Evolutionary conservation across 2,113 vertebrate species (phyloP).

Genomic region (Cichladusa arquata): DNA sequence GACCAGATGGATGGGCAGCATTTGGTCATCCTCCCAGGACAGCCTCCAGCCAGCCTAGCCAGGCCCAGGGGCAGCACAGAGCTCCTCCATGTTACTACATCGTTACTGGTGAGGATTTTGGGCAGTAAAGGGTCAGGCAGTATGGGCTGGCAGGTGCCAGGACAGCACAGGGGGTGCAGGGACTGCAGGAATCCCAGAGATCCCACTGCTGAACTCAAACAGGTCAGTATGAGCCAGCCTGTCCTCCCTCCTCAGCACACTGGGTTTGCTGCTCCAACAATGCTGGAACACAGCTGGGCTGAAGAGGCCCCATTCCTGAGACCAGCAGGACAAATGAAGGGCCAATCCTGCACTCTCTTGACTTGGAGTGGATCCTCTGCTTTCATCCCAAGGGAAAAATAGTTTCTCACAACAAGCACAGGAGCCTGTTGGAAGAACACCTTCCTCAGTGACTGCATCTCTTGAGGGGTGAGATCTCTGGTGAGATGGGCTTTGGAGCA

Average conservation of each 20-base stretch:
- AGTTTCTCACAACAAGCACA: not conserved
- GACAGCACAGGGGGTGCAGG: conserved; percentile 22
- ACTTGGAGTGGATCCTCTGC: not conserved
- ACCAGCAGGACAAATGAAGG: not conserved
- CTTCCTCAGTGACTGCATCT: not conserved
- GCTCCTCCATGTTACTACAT: conserved; percentile 18
- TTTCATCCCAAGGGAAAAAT: not conserved
- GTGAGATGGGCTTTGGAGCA: not conserved
- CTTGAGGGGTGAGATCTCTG: not conserved
- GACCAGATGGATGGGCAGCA: not conserved
- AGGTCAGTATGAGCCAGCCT: not conserved
- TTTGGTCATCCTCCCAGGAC: not conserved
- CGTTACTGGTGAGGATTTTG: conserved; percentile 11
- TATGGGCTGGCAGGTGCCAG: conserved; percentile 21
- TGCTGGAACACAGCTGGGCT: not conserved
- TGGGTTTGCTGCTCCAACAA: not conserved
- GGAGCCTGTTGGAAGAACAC: not conserved
- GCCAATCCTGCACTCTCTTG: not conserved
- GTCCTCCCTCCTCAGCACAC: not conserved
- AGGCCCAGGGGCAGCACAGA: not conserved
- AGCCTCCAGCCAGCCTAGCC: not conserved
- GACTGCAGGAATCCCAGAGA: not conserved
- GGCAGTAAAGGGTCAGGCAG: conserved; percentile 39
- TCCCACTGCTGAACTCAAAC: conserved; percentile 39
- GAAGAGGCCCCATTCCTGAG: not conserved